Evolutionary conservation across 2,888 invertebrate genomes (phyloP).

Genomic region (Serripes groenlandicus): DNA sequence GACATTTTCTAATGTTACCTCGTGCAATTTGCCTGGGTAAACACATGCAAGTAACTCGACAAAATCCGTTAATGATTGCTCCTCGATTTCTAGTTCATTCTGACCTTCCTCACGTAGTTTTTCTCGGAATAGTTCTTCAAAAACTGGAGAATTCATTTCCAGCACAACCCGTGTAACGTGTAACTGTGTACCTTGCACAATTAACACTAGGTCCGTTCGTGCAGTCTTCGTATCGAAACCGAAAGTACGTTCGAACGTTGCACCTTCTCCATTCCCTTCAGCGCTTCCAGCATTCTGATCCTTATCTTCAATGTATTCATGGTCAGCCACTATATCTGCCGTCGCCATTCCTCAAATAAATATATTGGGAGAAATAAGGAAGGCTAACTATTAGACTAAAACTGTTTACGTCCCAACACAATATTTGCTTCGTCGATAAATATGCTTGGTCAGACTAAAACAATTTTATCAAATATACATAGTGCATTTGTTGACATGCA

Average conservation of each 20-base stretch:
- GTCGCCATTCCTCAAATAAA: too few species aligned
- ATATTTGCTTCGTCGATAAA: too few species aligned
- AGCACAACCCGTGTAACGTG: neutral
- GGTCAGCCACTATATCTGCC: too few species aligned
- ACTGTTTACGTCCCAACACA: too few species aligned
- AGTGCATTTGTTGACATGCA: too few species aligned
- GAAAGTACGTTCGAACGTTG: neutral
- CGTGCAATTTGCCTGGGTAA: neutral
- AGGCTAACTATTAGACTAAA: too few species aligned
- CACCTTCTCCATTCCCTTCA: too few species aligned
- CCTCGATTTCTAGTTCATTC: neutral
- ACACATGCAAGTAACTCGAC: conserved; percentile 16
- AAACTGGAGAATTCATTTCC: neutral
- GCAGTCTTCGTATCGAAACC: conserved; percentile 8
- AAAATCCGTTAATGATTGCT: neutral
- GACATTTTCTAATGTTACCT: neutral
- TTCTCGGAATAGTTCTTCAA: neutral
- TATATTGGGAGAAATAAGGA: too few species aligned
- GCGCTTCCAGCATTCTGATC: too few species aligned
- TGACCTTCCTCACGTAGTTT: neutral
- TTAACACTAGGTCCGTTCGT: neutral
- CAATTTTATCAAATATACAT: too few species aligned
- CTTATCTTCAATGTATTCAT: too few species aligned
- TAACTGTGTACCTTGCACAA: neutral
- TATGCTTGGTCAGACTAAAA: too few species aligned